Percentiles rank a stretch among this genome's conserved stretches.
These are phyloP conservation scores for Chiroxiphia lanceolata DNA, from an alignment of 2,797 vertebrate species.

Conservation along the genomic window DNA sequence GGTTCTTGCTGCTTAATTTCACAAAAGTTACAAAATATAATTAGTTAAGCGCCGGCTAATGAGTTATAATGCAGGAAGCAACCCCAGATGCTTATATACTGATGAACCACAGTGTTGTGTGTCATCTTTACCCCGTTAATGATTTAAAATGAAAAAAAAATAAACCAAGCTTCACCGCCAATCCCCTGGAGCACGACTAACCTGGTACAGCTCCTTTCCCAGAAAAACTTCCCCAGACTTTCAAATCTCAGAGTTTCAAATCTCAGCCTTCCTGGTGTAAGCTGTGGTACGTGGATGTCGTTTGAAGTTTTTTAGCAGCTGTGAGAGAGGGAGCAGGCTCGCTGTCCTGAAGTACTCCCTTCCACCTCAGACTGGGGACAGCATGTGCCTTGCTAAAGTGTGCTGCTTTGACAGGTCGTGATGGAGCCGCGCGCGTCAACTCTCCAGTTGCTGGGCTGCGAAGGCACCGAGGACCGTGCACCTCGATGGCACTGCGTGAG, in stretches of 20 bases:
- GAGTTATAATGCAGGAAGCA: background rate
- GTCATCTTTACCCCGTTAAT: background rate
- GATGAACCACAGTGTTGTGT: background rate
- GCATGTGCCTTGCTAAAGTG: background rate
- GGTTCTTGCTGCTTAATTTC: background rate
- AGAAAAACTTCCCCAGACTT: background rate
- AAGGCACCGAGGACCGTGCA: background rate
- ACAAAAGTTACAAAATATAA: background rate
- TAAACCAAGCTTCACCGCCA: background rate
- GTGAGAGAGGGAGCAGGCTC: background rate
- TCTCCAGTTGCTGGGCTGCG: rapidly evolving
- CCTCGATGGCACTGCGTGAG: background rate
- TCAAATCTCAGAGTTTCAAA: background rate
- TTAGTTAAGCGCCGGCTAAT: background rate
- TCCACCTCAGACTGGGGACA: background rate
- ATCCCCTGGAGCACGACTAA: background rate
- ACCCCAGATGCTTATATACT: background rate
- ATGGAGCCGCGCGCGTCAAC: rapidly evolving
- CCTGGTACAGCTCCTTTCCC: background rate
- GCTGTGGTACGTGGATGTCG: rapidly evolving
- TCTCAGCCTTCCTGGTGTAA: background rate
- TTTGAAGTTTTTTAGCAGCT: background rate
- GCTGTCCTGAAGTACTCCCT: conserved; percentile 11
- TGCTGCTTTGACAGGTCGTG: background rate
- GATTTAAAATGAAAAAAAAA: background rate